phyloP scores from a whole-genome alignment of 92 coral and sea anemone species.

The Anthopleura xanthogrammica region DNA sequence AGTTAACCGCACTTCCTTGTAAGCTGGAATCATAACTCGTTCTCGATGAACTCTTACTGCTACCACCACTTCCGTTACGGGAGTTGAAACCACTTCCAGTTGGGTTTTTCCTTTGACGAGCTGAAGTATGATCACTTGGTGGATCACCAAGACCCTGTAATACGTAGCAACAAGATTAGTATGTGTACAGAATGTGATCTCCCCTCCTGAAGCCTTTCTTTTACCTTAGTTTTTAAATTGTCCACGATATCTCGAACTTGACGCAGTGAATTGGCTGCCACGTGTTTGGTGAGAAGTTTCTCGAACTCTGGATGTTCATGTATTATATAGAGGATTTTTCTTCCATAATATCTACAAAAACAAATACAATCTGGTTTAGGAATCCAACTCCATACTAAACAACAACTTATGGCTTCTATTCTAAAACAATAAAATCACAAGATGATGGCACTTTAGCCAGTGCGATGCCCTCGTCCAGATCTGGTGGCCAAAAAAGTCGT shows the following conservation, averaged over 20 bases:
- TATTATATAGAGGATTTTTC: conserved; percentile 78
- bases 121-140: conserved; percentile 84
- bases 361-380: background rate
- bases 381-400: no score
- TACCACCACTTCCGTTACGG: conserved; percentile 73
- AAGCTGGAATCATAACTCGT: conserved; percentile 43
- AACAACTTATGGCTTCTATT: no score
- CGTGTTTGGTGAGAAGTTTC: conserved; percentile 72
- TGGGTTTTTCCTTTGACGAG: conserved; percentile 81
- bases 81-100: conserved; percentile 68
- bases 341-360: conserved; percentile 80
- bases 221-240: conserved; percentile 79
- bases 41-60: conserved; percentile 55
- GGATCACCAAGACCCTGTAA: conserved; percentile 92
- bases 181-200: background rate
- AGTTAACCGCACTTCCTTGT: conserved; percentile 44
- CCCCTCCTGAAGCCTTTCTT: background rate
- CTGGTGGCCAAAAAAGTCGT: background rate
- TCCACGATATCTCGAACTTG: conserved; percentile 84
- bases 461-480: no score
- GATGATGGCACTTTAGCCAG: no score
- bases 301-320: conserved; percentile 93
- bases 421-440: no score
- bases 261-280: conserved; percentile 73
- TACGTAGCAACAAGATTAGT: background rate